Evolutionary conservation across 64 coral and sea anemone species (phyloP).

Genomic region (Exaiptasia diaphana): DNA sequence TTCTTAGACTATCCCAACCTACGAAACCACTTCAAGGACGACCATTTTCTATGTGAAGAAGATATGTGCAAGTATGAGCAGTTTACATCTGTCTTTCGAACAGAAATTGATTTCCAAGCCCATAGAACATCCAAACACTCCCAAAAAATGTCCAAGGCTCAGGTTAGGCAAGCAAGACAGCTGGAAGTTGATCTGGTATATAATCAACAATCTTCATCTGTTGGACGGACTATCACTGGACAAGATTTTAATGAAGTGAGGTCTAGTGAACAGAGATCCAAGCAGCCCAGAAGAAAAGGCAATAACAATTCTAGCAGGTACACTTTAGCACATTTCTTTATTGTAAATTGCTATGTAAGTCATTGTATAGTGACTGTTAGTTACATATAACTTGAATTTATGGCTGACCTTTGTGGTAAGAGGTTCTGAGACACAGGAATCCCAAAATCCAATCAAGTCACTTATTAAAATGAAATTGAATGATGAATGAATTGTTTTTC

Average conservation of each 20-base stretch:
- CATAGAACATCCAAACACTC: conserved; percentile 75
- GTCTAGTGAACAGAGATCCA: conserved; percentile 44
- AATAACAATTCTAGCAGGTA: not conserved
- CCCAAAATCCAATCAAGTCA: not conserved
- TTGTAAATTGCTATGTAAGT: not conserved
- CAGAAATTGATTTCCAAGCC: conserved; percentile 91
- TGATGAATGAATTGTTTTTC: not conserved
- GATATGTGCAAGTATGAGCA: conserved; percentile 77
- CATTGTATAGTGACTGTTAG: not conserved
- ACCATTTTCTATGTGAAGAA: conserved; percentile 91
- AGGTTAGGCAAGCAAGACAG: conserved; percentile 87
- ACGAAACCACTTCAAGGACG: conserved; percentile 63
- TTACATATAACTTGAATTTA: too few species aligned
- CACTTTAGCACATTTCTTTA: not conserved
- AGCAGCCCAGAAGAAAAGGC: conserved; percentile 42
- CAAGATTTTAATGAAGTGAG: conserved; percentile 67
- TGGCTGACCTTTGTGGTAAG: too few species aligned
- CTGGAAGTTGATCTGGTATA: conserved; percentile 83
- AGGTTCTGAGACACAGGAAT: too few species aligned
- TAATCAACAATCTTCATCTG: conserved; percentile 28
- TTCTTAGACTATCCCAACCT: conserved; percentile 66
- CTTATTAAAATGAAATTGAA: not conserved
- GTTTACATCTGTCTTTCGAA: conserved; percentile 81
- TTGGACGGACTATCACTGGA: conserved; percentile 44
- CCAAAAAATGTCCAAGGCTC: conserved; percentile 79